A percentile compares a stretch with the other conserved stretches of the same genome.
These are phyloP conservation scores for Hydrozoanthus gracilis DNA, from an alignment of 92 coral and sea anemone genomes.

Conservation along the genomic window DNA sequence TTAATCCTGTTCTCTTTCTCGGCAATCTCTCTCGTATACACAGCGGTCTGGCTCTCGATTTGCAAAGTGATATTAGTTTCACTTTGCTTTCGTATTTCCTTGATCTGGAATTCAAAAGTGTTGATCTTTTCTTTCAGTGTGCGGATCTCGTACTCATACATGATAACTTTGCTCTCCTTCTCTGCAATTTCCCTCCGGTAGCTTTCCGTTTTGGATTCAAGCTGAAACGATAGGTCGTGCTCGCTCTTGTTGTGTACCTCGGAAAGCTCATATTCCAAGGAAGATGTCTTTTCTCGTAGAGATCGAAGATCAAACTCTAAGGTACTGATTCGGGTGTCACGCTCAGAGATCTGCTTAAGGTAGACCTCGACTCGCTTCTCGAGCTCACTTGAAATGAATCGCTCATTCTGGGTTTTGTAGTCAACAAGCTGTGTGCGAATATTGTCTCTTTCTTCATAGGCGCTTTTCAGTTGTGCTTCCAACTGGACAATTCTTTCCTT, in stretches of 20 bases:
- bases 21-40: slow-evolving; percentile 25
- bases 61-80: slow-evolving; percentile 43
- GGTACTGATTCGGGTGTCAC: slow-evolving; percentile 37
- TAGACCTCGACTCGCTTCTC: slow-evolving; percentile 46
- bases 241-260: slow-evolving; percentile 46
- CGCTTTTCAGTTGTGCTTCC: slow-evolving; percentile 29
- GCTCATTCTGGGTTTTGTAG: slow-evolving; percentile 54
- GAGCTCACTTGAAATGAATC: slow-evolving; percentile 34
- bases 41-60: slow-evolving; percentile 45
- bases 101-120: slow-evolving; percentile 44
- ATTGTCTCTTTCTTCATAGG: slow-evolving; percentile 46
- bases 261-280: slow-evolving; percentile 32
- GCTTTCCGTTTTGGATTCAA: slow-evolving; percentile 50
- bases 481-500: slow-evolving; percentile 18
- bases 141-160: slow-evolving; percentile 48
- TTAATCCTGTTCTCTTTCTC: slow-evolving; percentile 43
- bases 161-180: slow-evolving; percentile 51
- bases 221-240: slow-evolving; percentile 53
- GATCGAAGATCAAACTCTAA: slow-evolving; percentile 45
- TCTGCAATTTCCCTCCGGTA: slow-evolving; percentile 52
- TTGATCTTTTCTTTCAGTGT: slow-evolving; percentile 49
- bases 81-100: slow-evolving; percentile 36
- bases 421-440: slow-evolving; percentile 52
- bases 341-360: slow-evolving; percentile 43
- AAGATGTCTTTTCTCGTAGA: slow-evolving; percentile 31